Percentiles rank a stretch among this genome's conserved stretches.
Evolutionary conservation across 1,140 invertebrate species (phyloP).

Genomic region (Eumaeus atala): DNA sequence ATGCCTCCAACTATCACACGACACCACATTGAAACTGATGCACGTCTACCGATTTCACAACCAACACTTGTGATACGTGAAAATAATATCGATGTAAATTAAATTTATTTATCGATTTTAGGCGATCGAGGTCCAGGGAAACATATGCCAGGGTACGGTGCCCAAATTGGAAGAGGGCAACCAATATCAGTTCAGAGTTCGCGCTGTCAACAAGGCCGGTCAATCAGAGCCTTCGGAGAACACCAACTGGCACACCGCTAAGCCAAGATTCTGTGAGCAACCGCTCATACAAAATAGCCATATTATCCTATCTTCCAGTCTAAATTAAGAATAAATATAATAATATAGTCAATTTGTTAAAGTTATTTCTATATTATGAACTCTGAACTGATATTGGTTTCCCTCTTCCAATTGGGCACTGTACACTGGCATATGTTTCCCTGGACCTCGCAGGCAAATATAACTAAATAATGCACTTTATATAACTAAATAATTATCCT

Average conservation of each 20-base stretch:
- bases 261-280: conserved; percentile 90
- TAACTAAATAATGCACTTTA: too few species aligned
- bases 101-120: conserved; percentile 56
- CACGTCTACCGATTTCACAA: too few species aligned
- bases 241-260: conserved; percentile 96
- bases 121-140: conserved; percentile 85
- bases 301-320: neutral
- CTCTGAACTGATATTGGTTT: conserved; percentile 95
- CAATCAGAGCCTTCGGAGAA: conserved; percentile 95
- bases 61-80: too few species aligned
- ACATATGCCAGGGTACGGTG: conserved; percentile 87
- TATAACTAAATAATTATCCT: too few species aligned
- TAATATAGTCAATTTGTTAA: too few species aligned
- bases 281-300: conserved; percentile 11
- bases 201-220: conserved; percentile 97
- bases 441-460: conserved; percentile 84
- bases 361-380: too few species aligned
- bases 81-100: too few species aligned
- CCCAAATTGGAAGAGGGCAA: conserved; percentile 94
- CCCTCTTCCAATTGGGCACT: conserved; percentile 93
- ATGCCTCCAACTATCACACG: too few species aligned
- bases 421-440: conserved; percentile 87
- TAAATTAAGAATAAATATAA: too few species aligned
- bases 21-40: too few species aligned
- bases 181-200: conserved; percentile 95